Base-by-base conservation (phyloP, 2,113 vertebrate genomes). In the Ranitomeya imitator region DNA sequence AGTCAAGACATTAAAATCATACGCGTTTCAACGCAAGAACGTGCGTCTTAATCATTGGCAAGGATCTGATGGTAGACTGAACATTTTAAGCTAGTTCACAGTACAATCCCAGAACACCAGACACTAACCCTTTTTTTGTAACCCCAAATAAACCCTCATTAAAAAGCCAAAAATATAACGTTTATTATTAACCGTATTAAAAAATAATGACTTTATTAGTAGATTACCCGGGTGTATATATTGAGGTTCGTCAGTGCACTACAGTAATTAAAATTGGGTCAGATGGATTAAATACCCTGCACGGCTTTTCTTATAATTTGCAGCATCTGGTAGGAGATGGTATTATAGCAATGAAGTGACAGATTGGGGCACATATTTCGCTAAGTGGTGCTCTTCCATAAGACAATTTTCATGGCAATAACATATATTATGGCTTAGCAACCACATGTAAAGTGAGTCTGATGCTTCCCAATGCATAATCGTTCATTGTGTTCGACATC, bases 201-300 rank as follows among this genome's bases (percentile, higher is more conserved):
- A 45, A 45, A 45, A 45, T 45, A 45, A 45, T 45, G 19, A 18
- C 65, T 19, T 79, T 67, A 86, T 79, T 86, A 86, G 54, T 18
- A 12, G 52, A 84, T 86, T 18, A 67, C 60, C 57, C 52, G 37
- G 3, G 37, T 45, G n/a, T 16, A 31, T 61, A 59, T 87, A 57
- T 23, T 8, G 65, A 60, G 63, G 69, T n/a, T 71, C 45, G 59
- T 81, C 78, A 21, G 61, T 60, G 63, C 77, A 54, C 63, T 52
- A 31, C 78, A 87, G 63, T 84, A 89, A 89, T 85, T 84, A 89
- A 85, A 89, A 89, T 65, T 85, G 85, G 82, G 82, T 89, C 87
- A 77, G 65, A 76, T 83, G 79, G 80, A 65, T 88, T 74, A 76
- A 83, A 88, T 83, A 65, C 23, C 60, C 63, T 54, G 79, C 57